Percentiles rank a stretch among this genome's conserved stretches.
phyloP scores from a whole-genome alignment of 2,113 vertebrate species.

The Gadus macrocephalus region DNA sequence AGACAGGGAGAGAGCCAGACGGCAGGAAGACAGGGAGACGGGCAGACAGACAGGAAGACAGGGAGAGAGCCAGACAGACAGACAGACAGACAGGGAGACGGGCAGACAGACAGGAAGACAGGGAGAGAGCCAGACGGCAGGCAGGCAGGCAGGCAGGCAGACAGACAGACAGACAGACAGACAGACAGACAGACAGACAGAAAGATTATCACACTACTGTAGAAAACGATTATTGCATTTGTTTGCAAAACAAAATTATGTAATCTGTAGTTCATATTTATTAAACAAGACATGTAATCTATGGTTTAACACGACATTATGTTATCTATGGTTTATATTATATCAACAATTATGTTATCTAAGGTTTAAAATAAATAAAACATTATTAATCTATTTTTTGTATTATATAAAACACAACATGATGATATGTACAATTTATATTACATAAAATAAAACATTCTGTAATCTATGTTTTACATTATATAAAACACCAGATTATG shows the following conservation, averaged over 20 bases:
- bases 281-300: not conserved
- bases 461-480: no score
- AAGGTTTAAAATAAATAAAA: no score
- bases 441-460: no score
- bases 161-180: not conserved
- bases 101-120: not conserved
- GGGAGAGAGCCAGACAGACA: not conserved
- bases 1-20: not conserved
- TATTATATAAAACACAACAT: no score
- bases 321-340: no score
- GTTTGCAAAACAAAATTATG: no score
- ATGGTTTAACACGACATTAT: no score
- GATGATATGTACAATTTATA: no score
- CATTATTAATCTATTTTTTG: no score
- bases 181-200: not conserved
- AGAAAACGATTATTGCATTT: not conserved
- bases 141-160: not conserved
- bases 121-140: not conserved
- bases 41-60: not conserved
- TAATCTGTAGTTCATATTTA: not conserved
- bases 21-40: no score
- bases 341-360: no score
- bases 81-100: not conserved
- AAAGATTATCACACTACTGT: not conserved
- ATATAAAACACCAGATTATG: no score